Percentiles rank a stretch among this genome's conserved stretches.
These are phyloP conservation scores for Athene cunicularia DNA, from an alignment of 2,113 vertebrate genomes.

Conservation along the genomic window DNA sequence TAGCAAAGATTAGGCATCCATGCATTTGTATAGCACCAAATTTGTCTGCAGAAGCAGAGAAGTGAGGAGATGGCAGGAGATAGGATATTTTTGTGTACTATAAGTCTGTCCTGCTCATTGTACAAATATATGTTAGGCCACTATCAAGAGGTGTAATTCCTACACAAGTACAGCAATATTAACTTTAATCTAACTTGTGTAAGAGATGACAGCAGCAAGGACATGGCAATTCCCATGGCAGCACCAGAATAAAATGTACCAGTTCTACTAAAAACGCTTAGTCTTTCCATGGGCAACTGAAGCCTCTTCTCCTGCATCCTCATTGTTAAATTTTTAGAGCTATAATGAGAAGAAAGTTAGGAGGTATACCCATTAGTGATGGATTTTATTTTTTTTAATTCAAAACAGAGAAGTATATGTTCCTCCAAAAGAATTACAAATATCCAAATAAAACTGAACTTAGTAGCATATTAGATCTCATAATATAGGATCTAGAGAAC, in stretches of 20 bases:
- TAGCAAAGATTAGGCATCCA: background rate
- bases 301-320: background rate
- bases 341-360: background rate
- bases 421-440: background rate
- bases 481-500: background rate
- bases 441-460: background rate
- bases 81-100: rapidly evolving
- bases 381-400: background rate
- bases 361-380: background rate
- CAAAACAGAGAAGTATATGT: background rate
- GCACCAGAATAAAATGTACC: background rate
- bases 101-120: background rate
- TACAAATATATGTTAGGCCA: background rate
- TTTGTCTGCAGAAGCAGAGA: background rate
- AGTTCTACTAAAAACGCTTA: background rate
- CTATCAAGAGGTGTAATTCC: background rate
- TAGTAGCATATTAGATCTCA: background rate
- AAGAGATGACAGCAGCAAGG: background rate
- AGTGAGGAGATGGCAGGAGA: background rate
- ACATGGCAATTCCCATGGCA: background rate
- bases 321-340: background rate
- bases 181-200: background rate
- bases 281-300: background rate
- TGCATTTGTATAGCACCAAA: background rate
- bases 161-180: background rate